These are phyloP conservation scores for Rhagologus leucostigma DNA, from an alignment of 2,113 vertebrate genomes.

Conservation along the genomic window DNA sequence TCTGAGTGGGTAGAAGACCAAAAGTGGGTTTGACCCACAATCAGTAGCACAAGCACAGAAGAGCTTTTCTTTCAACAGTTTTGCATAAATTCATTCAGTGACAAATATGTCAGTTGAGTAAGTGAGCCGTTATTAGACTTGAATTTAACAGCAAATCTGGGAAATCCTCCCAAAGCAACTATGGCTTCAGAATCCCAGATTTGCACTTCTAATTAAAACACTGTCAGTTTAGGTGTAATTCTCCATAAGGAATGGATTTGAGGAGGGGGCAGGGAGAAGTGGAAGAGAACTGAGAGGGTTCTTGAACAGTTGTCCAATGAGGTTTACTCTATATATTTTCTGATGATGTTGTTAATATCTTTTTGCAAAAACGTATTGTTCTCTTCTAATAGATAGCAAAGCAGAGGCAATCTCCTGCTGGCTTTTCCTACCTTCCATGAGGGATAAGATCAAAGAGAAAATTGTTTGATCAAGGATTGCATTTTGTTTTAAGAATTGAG, in stretches of 20 bases:
- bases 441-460: slow-evolving; percentile 62
- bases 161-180: slow-evolving; percentile 60
- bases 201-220: slow-evolving; percentile 69
- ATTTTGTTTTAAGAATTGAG: slow-evolving; percentile 48
- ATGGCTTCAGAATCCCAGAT: slow-evolving; percentile 51
- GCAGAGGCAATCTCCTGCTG: slow-evolving; percentile 12
- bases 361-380: background rate
- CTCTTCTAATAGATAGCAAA: slow-evolving; percentile 28
- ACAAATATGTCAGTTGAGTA: slow-evolving; percentile 46
- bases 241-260: slow-evolving; percentile 28
- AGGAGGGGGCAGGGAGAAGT: background rate
- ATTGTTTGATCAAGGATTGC: slow-evolving; percentile 14
- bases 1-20: background rate
- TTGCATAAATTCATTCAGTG: slow-evolving; percentile 27
- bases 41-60: background rate
- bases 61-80: slow-evolving; percentile 4
- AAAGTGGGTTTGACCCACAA: slow-evolving; percentile 32
- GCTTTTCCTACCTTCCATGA: background rate
- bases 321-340: slow-evolving; percentile 27
- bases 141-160: slow-evolving; percentile 59
- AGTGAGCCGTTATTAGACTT: slow-evolving; percentile 50
- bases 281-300: background rate
- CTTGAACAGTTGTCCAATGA: background rate
- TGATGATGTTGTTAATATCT: slow-evolving; percentile 34
- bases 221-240: slow-evolving; percentile 61